Evolutionary conservation across 2,797 vertebrate species (phyloP).

Genomic region (Xiphorhynchus erythropygius): DNA sequence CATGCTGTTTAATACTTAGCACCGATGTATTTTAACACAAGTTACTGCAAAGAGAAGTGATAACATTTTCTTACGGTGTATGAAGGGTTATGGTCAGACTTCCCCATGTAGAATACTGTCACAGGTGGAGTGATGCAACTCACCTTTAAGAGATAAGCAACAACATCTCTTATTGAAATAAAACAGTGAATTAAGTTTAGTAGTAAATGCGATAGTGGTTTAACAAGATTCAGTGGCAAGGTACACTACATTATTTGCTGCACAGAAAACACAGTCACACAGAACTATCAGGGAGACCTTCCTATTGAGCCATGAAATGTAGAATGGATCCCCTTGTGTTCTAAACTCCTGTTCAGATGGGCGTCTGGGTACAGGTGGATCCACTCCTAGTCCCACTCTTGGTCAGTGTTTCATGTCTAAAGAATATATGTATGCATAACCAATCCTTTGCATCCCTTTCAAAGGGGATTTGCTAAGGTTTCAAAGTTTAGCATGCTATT

Average conservation of each 20-base stretch:
- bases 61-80: background rate
- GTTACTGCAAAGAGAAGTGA: background rate
- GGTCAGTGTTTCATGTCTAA: no score
- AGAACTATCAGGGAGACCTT: background rate
- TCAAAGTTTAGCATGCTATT: background rate
- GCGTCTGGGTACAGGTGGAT: background rate
- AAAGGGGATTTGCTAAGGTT: background rate
- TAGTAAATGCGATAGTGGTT: background rate
- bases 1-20: background rate
- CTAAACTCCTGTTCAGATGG: background rate
- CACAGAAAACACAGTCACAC: background rate
- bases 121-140: background rate
- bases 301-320: fast-evolving
- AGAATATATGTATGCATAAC: background rate
- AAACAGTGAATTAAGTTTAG: background rate
- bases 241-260: background rate
- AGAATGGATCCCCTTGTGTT: background rate
- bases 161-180: background rate
- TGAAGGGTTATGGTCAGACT: background rate
- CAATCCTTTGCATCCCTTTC: background rate
- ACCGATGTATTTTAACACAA: background rate
- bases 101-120: fast-evolving
- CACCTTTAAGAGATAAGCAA: background rate
- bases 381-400: background rate
- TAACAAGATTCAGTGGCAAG: background rate